phyloP scores from a whole-genome alignment of 2,113 vertebrate species.

The Salvator merianae region DNA sequence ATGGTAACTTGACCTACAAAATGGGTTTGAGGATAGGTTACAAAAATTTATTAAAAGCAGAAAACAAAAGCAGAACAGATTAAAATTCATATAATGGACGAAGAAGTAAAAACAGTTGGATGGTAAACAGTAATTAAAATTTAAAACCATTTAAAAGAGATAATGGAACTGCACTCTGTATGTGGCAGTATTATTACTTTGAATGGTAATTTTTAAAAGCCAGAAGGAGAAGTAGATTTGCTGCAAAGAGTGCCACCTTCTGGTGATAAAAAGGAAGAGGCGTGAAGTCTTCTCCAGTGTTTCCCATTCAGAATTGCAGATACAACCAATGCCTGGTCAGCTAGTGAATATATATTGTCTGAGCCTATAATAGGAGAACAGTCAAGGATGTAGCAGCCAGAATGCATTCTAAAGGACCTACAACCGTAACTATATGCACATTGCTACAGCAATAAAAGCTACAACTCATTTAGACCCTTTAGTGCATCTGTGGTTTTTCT shows the following conservation, averaged over 20 bases:
- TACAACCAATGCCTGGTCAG: background rate
- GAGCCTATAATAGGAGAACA: background rate
- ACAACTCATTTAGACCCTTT: background rate
- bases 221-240: background rate
- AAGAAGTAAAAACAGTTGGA: no score
- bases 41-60: no score
- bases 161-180: background rate
- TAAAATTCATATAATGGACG: no score
- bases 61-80: no score
- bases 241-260: background rate
- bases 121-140: no score
- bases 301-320: background rate
- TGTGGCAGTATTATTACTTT: no score
- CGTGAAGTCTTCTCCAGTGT: background rate
- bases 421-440: background rate
- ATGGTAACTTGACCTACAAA: no score
- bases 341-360: background rate
- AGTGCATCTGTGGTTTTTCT: background rate
- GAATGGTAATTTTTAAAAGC: background rate
- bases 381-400: background rate
- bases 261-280: background rate
- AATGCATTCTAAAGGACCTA: background rate
- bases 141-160: background rate
- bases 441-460: background rate
- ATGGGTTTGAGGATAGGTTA: no score